Conservation (phyloP, 2,888 invertebrate genomes). For the Mesorhabditis spiculigera region DNA sequence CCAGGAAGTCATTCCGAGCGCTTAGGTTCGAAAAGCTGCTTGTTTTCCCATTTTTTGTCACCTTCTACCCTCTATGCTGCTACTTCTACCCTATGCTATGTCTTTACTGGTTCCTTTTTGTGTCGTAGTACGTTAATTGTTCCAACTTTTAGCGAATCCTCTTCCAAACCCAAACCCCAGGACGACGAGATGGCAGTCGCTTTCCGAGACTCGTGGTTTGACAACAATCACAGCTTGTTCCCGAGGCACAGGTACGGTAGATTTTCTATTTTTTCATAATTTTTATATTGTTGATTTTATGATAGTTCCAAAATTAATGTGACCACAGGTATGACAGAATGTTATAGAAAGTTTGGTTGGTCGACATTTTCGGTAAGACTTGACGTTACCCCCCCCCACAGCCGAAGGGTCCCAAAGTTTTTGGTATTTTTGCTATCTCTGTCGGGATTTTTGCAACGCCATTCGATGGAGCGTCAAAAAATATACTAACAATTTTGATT, state of each 20-base stretch:
- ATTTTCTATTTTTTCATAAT: not conserved
- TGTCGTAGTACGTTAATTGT: not conserved
- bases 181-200: not conserved
- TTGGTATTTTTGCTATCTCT: too few relatives aligned
- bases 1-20: not conserved
- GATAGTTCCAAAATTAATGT: too few relatives aligned
- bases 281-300: too few relatives aligned
- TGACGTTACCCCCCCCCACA: too few relatives aligned
- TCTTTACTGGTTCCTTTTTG: not conserved
- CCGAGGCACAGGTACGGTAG: not conserved
- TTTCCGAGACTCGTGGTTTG: not conserved
- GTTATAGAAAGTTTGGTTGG: too few relatives aligned
- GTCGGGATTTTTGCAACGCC: too few relatives aligned
- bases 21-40: not conserved
- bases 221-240: constrained; percentile 5
- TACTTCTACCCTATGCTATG: not conserved
- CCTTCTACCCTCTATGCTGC: not conserved
- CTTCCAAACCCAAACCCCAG: not conserved
- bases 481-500: too few relatives aligned
- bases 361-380: too few relatives aligned
- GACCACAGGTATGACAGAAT: too few relatives aligned
- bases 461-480: too few relatives aligned
- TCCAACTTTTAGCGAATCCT: not conserved
- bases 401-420: too few relatives aligned
- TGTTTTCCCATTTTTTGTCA: not conserved